A percentile compares a stretch with the other conserved stretches of the same genome.
phyloP scores from a whole-genome alignment of 2,888 invertebrate genomes.

The Leptodirus hochenwartii region DNA sequence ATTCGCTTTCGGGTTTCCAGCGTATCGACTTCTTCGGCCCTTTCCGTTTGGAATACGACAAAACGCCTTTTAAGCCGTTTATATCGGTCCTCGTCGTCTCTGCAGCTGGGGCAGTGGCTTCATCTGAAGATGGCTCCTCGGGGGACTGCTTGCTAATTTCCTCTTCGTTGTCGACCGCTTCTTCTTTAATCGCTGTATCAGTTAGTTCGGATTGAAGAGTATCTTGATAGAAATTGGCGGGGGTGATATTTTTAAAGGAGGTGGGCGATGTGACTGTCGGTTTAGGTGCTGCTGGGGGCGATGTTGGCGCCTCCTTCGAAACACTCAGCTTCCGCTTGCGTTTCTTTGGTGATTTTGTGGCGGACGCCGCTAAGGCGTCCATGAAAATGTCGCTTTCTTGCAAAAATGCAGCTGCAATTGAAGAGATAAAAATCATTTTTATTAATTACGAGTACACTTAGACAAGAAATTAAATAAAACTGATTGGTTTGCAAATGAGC shows the following conservation, averaged over 20 bases:
- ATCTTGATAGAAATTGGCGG: conserved; percentile 76
- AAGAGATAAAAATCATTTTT: conserved; percentile 15
- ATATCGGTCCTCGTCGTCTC: conserved; percentile 9
- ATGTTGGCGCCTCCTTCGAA: conserved; percentile 36
- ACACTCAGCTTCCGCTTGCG: conserved; percentile 55
- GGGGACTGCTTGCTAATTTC: conserved; percentile 7
- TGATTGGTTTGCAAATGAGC: no score
- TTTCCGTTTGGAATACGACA: conserved; percentile 53
- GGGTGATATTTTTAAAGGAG: conserved; percentile 30
- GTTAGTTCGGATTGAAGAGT: no score
- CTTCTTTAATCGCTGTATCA: no score
- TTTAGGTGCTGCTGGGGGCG: conserved; percentile 29
- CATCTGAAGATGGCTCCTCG: conserved; percentile 10
- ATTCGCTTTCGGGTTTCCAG: conserved; percentile 63
- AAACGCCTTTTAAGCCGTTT: conserved; percentile 52
- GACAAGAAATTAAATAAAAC: no score
- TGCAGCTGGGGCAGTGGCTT: conserved; percentile 14
- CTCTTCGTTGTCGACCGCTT: conserved; percentile 16
- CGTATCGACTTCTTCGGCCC: conserved; percentile 56
- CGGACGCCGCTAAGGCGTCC: conserved; percentile 72
- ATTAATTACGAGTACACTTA: conserved; percentile 1
- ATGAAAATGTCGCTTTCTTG: conserved; percentile 89
- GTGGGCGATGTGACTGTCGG: conserved; percentile 15
- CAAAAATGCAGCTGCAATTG: conserved; percentile 46
- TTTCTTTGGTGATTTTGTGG: conserved; percentile 59